Percentiles rank a stretch among this genome's conserved stretches.
phyloP scores from a whole-genome alignment of 2,888 invertebrate species.

The Agriopis marginaria region DNA sequence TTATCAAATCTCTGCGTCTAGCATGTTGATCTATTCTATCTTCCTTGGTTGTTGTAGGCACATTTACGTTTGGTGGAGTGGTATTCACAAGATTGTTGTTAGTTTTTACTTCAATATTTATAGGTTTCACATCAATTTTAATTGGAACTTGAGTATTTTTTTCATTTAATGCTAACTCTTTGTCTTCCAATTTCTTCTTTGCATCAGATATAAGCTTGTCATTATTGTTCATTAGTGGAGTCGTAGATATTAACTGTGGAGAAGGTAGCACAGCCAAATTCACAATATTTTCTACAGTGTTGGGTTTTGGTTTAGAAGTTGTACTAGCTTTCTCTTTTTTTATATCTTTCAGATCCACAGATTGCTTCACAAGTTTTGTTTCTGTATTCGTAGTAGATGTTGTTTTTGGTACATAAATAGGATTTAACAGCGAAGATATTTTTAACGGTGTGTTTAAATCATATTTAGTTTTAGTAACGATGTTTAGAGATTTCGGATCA shows the following conservation, averaged over 20 bases:
- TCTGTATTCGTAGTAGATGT: slow-evolving; percentile 34
- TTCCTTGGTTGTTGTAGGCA: slow-evolving; percentile 18
- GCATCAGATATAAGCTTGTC: slow-evolving; percentile 21
- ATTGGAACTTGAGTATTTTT: slow-evolving; percentile 15
- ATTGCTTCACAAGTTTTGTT: slow-evolving; percentile 21
- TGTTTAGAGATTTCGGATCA: slow-evolving; percentile 15
- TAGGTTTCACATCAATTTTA: slow-evolving; percentile 5
- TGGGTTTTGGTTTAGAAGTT: slow-evolving; percentile 6
- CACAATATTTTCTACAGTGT: slow-evolving; percentile 9
- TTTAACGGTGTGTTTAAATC: slow-evolving; percentile 62
- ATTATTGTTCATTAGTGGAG: slow-evolving; percentile 1
- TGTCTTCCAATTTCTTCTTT: slow-evolving; percentile 28
- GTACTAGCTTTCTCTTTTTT: slow-evolving; percentile 16
- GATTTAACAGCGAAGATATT: slow-evolving; percentile 75
- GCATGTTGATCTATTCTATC: slow-evolving; percentile 61
- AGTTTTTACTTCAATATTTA: slow-evolving; percentile 30
- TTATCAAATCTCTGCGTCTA: slow-evolving; percentile 83
- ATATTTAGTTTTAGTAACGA: slow-evolving; percentile 46
- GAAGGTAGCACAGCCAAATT: slow-evolving; percentile 12
- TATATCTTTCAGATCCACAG: slow-evolving; percentile 17
- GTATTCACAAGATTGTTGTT: background rate
- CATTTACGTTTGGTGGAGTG: background rate
- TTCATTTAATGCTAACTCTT: slow-evolving; percentile 26
- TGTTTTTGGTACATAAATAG: slow-evolving; percentile 59
- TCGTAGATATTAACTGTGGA: slow-evolving; percentile 9